phyloP scores from a whole-genome alignment of 53 echinoderm and acorn worm genomes.

The Henricia sp. region DNA sequence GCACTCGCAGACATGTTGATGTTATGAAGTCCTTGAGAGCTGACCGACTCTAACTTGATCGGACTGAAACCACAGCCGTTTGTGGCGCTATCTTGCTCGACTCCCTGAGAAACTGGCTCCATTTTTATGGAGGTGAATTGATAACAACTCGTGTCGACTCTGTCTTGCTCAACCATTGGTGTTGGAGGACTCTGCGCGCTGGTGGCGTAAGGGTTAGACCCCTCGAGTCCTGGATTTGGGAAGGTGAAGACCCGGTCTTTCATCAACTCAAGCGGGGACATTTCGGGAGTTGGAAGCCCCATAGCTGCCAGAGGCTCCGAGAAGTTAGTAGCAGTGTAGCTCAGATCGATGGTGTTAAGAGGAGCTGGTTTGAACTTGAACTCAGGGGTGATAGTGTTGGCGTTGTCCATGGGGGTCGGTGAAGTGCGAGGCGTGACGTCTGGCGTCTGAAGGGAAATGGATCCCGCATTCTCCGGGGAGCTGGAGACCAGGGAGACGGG shows the following conservation, averaged over 20 bases:
- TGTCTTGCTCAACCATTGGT: slow-evolving; percentile 37
- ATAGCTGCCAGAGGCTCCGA: slow-evolving; percentile 68
- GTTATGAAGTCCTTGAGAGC: slow-evolving; percentile 18
- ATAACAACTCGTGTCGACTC: slow-evolving; percentile 43
- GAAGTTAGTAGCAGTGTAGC: slow-evolving; percentile 57
- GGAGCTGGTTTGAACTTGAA: slow-evolving; percentile 77
- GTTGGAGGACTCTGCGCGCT: slow-evolving; percentile 29
- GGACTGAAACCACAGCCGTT: slow-evolving; percentile 32
- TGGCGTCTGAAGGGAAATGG: slow-evolving; percentile 84
- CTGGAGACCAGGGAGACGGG: slow-evolving; percentile 45
- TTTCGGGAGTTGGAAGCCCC: slow-evolving; percentile 91
- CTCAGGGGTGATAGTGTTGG: slow-evolving; percentile 40
- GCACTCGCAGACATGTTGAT: slow-evolving; percentile 72
- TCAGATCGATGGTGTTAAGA: slow-evolving; percentile 76
- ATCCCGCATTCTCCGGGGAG: slow-evolving; percentile 38
- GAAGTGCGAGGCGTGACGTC: slow-evolving; percentile 92
- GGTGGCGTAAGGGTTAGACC: slow-evolving; percentile 17
- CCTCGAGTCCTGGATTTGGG: slow-evolving; percentile 62
- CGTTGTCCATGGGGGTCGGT: slow-evolving; percentile 81
- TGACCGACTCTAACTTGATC: slow-evolving; percentile 66
- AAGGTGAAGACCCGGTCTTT: slow-evolving; percentile 89
- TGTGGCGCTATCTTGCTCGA: not conserved
- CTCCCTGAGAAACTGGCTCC: slow-evolving; percentile 18
- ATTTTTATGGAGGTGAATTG: slow-evolving; percentile 36
- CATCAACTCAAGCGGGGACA: slow-evolving; percentile 82